phyloP scores from a whole-genome alignment of 2,113 vertebrate genomes.

The Poicephalus meyeri region DNA sequence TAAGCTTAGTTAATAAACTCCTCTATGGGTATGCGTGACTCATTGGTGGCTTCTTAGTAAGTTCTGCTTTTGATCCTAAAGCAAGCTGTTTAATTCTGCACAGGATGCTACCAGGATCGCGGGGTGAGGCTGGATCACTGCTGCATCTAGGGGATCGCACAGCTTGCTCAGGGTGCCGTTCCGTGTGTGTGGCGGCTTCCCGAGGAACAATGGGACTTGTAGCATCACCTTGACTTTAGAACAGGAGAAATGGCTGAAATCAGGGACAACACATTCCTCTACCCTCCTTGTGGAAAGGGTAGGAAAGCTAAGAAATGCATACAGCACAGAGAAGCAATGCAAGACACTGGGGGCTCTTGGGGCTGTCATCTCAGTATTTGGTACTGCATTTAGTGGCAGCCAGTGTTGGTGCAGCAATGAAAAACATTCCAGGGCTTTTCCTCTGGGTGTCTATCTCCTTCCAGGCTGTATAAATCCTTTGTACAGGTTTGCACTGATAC shows the following conservation, averaged over 20 bases:
- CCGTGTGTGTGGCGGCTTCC: not conserved
- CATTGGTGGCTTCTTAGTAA: not conserved
- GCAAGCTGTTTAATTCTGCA: not conserved
- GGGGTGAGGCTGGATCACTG: not conserved
- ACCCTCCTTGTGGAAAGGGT: accelerated
- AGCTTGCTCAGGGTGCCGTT: not conserved
- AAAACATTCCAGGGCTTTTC: not conserved
- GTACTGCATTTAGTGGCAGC: not conserved
- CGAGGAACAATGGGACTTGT: accelerated
- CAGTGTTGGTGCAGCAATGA: not conserved
- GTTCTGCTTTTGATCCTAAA: not conserved
- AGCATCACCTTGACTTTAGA: not conserved
- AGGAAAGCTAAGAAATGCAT: not conserved
- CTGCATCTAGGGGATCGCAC: not conserved
- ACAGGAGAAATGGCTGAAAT: not conserved
- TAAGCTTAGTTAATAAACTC: not conserved
- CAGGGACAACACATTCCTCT: too few species aligned
- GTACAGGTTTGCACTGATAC: not conserved
- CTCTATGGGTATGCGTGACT: not conserved
- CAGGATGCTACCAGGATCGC: not conserved
- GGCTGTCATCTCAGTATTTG: not conserved
- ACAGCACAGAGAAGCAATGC: not conserved
- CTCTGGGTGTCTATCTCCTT: not conserved
- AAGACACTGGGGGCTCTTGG: not conserved
- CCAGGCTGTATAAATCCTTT: not conserved